Evolutionary conservation across 2,113 vertebrate species (phyloP).

Genomic region (Numida meleagris): DNA sequence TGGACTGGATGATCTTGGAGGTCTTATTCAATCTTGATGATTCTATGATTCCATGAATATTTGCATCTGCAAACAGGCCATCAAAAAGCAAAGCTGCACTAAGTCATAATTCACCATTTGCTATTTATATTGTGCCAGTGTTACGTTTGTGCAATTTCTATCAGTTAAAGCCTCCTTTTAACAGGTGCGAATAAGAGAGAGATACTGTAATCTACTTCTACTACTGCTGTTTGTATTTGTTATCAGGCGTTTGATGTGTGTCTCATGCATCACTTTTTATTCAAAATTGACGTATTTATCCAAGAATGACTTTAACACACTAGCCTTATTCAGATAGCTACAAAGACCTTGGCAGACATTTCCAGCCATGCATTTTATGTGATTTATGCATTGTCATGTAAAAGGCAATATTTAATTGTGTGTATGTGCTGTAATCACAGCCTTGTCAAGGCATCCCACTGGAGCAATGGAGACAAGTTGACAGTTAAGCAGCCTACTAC

Average conservation of each 20-base stretch:
- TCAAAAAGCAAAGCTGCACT: constrained; percentile 35
- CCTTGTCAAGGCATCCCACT: not conserved
- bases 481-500: not conserved
- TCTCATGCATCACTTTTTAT: not conserved
- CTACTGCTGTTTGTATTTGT: not conserved
- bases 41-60: not conserved
- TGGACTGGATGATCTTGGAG: no score
- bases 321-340: not conserved
- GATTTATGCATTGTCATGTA: not conserved
- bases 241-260: not conserved
- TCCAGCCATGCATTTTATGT: not conserved
- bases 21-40: no score
- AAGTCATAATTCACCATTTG: constrained; percentile 40
- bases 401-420: constrained; percentile 10
- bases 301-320: not conserved
- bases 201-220: not conserved
- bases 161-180: constrained; percentile 17
- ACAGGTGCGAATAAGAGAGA: not conserved
- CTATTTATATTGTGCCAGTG: constrained; percentile 47
- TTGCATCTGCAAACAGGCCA: constrained; percentile 25
- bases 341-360: not conserved
- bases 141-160: constrained; percentile 33
- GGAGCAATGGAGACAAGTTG: not conserved
- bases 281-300: constrained; percentile 26
- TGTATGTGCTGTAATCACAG: rapidly evolving